Evolutionary conservation across 2,797 vertebrate species (phyloP).

Genomic region (Cryptoprocta ferox): DNA sequence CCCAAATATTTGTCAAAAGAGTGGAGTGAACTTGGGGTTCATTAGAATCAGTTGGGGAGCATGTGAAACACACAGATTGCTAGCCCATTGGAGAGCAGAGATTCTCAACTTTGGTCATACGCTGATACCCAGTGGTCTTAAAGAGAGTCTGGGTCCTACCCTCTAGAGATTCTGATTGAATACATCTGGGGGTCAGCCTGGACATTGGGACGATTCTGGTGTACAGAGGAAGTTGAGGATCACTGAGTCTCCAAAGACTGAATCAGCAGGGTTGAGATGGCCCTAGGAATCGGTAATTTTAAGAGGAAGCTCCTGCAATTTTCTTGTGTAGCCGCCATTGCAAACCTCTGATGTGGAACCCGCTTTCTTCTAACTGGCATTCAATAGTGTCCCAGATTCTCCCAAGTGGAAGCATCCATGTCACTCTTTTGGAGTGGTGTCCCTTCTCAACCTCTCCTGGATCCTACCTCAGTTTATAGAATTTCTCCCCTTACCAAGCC

Average conservation of each 20-base stretch:
- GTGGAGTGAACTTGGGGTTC: background rate
- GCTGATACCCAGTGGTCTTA: background rate
- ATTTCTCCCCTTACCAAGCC: background rate
- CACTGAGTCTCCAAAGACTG: background rate
- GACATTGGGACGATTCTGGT: background rate
- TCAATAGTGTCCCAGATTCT: background rate
- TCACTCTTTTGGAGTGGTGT: background rate
- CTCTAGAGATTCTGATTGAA: background rate
- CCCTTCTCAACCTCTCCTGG: background rate
- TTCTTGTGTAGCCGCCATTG: background rate
- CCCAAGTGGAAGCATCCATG: background rate
- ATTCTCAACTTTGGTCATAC: background rate
- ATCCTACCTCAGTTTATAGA: background rate
- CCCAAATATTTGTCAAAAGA: background rate
- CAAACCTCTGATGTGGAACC: background rate
- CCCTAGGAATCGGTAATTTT: background rate
- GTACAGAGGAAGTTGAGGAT: too few relatives aligned
- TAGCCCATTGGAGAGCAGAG: background rate
- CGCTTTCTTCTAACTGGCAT: background rate
- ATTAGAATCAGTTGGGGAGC: background rate
- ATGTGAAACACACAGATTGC: background rate
- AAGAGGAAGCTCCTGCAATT: background rate
- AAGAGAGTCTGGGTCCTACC: background rate
- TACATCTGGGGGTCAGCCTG: background rate
- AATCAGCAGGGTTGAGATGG: background rate